Evolutionary conservation across 2,113 vertebrate genomes (phyloP), one percentile per base, ranked within the genome.

Genomic region (Burhinus oedicnemus): DNA sequence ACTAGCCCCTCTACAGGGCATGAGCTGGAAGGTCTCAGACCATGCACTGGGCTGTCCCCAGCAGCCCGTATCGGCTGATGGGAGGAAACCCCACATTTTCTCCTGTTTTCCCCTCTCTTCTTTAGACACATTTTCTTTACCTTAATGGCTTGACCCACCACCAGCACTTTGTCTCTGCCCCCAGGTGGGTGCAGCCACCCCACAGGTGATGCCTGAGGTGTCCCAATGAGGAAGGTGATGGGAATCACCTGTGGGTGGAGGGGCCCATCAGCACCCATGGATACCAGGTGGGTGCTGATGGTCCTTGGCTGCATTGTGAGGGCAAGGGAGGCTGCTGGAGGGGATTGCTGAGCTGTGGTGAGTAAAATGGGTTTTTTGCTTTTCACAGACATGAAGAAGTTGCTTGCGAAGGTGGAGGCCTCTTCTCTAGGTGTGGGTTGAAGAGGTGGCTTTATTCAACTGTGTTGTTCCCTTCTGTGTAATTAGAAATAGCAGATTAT

Each of bases 31-130:
- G n/a, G 30, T 26, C 54, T 9, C 44, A 57, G 40, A 27, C 36
- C 55, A 25, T 1, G 1, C 0, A 0, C 34, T 34, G 6, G 21
- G 42, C 32, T 44, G 15, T n/a, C n/a, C 45, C 58, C 26, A 40
- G 30, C n/a, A 9, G 15, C 51, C 32, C 5, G 15, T 58, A 25
- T 3, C 7, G 11, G 32, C 19, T 42, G 23, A 22, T 21, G 18
- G 40, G 11, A 45, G 19, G 27, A 71, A 62, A 34, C 10, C 18
- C 23, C 47, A 38, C 15, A 1, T 11, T 40, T 54, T 54, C 22
- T 62, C 22, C 40, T 11, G 3, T 44, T 61, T 78, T 21, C 13
- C 32, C 45, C 47, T 70, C 27, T 34, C 22, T 21, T 5, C 0
- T 34, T 34, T 15, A 38, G 9, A 25, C 12, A 13, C 3, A 6